Evolutionary conservation across 1,140 invertebrate species (phyloP).

Genomic region (Holotrichia oblita): DNA sequence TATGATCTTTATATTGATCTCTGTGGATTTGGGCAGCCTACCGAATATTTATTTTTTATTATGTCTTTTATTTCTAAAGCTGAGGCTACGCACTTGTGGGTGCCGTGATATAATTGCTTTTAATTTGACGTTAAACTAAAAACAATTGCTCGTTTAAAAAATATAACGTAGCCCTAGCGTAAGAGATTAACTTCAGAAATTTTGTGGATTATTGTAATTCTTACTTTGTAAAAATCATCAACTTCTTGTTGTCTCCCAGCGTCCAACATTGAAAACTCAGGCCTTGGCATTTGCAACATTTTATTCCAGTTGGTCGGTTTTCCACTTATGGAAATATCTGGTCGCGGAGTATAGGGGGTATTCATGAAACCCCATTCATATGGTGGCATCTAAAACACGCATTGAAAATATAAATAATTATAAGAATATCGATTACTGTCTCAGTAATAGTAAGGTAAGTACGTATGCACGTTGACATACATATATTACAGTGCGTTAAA

Average conservation of each 20-base stretch:
- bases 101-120: too few species aligned
- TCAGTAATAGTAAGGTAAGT: too few species aligned
- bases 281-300: conserved; percentile 49
- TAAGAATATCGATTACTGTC: too few species aligned
- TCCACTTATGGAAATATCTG: conserved; percentile 61
- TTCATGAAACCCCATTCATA: conserved; percentile 61
- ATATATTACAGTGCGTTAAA: too few species aligned
- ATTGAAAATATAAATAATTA: too few species aligned
- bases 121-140: too few species aligned
- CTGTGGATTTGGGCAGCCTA: conserved; percentile 67
- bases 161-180: too few species aligned
- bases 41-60: conserved; percentile 22
- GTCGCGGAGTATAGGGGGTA: conserved; percentile 61
- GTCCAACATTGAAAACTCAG: conserved; percentile 63
- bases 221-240: conserved; percentile 66
- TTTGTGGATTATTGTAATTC: conserved; percentile 31
- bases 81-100: too few species aligned
- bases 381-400: conserved; percentile 48
- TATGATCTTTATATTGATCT: conserved; percentile 67
- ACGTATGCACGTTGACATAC: too few species aligned
- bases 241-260: conserved; percentile 63
- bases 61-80: too few species aligned
- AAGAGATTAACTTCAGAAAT: background rate
- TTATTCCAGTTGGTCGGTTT: conserved; percentile 55
- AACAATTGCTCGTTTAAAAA: too few species aligned